Evolutionary conservation across 2,797 vertebrate genomes (phyloP).

Genomic region (Enteromius treurensis): DNA sequence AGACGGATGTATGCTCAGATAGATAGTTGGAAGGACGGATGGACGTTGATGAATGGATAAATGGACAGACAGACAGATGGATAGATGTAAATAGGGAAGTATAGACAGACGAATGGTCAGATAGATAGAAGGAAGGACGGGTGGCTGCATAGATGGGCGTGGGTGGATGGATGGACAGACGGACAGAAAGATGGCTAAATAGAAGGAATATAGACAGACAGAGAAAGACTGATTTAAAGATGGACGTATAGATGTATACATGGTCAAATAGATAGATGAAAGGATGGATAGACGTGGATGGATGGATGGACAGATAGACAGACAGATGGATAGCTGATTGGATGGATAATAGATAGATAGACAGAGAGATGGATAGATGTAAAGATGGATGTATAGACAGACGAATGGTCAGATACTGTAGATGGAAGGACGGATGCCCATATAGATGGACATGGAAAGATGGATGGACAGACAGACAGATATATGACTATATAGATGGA

Average conservation of each 20-base stretch:
- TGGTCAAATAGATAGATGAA: not conserved
- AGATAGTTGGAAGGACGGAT: not conserved
- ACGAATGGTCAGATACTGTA: not conserved
- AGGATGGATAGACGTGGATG: not conserved
- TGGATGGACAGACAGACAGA: not conserved
- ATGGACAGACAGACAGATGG: not conserved
- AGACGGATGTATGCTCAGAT: not conserved
- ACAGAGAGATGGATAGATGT: too few relatives aligned
- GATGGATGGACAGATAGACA: not conserved
- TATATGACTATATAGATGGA: not conserved
- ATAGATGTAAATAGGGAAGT: too few relatives aligned
- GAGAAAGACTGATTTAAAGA: not conserved
- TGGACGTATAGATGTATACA: not conserved
- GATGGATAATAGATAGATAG: not conserved
- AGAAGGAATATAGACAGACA: not conserved
- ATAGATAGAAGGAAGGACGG: not conserved
- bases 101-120: not conserved
- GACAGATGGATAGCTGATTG: not conserved
- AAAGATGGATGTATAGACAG: not conserved
- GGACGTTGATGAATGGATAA: too few relatives aligned
- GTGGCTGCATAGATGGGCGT: too few relatives aligned
- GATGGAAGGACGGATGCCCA: not conserved
- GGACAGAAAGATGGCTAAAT: not conserved
- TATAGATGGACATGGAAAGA: too few relatives aligned
- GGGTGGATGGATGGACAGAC: not conserved